These are phyloP conservation scores for roundworm (Caenorhabditis elegans) DNA, from an alignment of 1,140 invertebrate genomes.

Conservation along the genomic window WBcel235 BX284603.4:2987001-2987500, in stretches of 20 bases:
- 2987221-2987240: neutral
- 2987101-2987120: neutral
- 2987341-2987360: neutral
- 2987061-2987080: neutral
- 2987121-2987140: neutral
- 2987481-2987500: neutral
- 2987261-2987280: neutral
- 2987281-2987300: neutral
- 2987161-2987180: neutral
- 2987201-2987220: neutral
- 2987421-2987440: neutral
- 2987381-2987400: neutral
- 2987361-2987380: neutral
- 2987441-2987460: neutral
- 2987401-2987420: neutral
- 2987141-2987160: neutral
- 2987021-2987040: too few species aligned
- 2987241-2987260: slow-evolving; percentile 7
- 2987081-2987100: neutral
- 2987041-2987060: too few species aligned
- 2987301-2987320: neutral
- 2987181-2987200: neutral
- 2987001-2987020: too few species aligned
- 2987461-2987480: neutral
- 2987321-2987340: neutral